Conservation (phyloP, 2,888 invertebrate genomes). For the Esperia sulphurella region DNA sequence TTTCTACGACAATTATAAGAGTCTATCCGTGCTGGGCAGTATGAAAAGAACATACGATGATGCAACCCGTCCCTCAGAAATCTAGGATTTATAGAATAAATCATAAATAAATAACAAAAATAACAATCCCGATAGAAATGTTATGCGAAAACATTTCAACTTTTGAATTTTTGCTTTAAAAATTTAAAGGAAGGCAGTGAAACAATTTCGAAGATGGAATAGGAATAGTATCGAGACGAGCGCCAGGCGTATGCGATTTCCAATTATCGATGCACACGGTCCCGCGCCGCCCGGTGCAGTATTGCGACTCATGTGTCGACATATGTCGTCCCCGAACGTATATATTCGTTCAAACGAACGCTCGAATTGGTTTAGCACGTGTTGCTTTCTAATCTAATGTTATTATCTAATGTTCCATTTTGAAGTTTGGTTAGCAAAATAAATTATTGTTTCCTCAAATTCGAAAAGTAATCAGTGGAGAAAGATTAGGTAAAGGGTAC, state of each 20-base stretch:
- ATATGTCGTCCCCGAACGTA: slow-evolving; percentile 32
- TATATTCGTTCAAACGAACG: background rate
- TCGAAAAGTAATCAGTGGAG: no score
- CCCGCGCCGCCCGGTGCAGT: slow-evolving; percentile 10
- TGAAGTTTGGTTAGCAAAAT: slow-evolving; percentile 12
- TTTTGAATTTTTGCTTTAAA: background rate
- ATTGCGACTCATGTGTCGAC: slow-evolving; percentile 41
- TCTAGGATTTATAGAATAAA: no score
- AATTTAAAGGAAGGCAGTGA: background rate
- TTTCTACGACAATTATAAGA: no score
- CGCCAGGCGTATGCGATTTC: slow-evolving; percentile 43
- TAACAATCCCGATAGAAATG: no score
- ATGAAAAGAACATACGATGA: no score
- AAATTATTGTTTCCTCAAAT: no score
- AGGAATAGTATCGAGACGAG: slow-evolving; percentile 40
- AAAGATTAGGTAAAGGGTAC: no score
- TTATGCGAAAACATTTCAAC: no score
- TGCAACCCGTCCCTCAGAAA: no score
- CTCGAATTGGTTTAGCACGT: slow-evolving; percentile 22
- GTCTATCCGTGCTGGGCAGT: no score
- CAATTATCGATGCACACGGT: slow-evolving; percentile 51
- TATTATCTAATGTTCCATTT: slow-evolving; percentile 14
- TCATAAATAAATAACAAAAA: no score
- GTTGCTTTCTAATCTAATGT: slow-evolving; percentile 34
- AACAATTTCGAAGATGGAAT: slow-evolving; percentile 27